These are phyloP conservation scores for Sesamia nonagrioides DNA, from an alignment of 1,140 invertebrate genomes.

Conservation along the genomic window DNA sequence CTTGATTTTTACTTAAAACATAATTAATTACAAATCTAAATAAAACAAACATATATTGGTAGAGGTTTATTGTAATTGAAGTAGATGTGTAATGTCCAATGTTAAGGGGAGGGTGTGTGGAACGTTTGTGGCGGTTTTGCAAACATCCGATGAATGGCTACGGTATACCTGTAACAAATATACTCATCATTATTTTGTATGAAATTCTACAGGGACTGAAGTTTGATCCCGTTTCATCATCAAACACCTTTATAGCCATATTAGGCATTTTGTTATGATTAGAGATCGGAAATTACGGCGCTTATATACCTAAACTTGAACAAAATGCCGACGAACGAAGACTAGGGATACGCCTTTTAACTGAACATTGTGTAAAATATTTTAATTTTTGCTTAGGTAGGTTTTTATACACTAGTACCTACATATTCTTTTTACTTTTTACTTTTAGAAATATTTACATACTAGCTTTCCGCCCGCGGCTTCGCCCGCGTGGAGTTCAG, in stretches of 20 bases:
- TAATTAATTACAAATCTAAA: neutral
- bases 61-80: neutral
- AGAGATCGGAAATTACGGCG: no score
- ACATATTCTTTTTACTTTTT: no score
- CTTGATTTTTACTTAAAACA: no score
- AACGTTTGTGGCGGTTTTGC: slow-evolving; percentile 3
- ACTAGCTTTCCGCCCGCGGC: no score
- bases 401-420: no score
- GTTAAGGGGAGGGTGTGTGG: neutral
- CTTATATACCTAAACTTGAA: no score
- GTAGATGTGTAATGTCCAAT: neutral
- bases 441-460: no score
- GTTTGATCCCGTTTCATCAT: neutral
- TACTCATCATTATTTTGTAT: neutral
- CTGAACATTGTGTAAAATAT: no score
- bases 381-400: no score
- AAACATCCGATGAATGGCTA: neutral
- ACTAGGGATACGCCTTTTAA: no score
- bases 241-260: neutral
- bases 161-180: slow-evolving; percentile 38
- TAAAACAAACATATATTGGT: neutral
- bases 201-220: neutral
- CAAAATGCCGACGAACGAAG: no score
- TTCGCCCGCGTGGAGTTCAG: no score
- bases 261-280: neutral